Percentiles rank a stretch among this genome's conserved stretches.
Evolutionary conservation across 2,888 invertebrate species (phyloP).

Genomic region (Agapostemon virescens): DNA sequence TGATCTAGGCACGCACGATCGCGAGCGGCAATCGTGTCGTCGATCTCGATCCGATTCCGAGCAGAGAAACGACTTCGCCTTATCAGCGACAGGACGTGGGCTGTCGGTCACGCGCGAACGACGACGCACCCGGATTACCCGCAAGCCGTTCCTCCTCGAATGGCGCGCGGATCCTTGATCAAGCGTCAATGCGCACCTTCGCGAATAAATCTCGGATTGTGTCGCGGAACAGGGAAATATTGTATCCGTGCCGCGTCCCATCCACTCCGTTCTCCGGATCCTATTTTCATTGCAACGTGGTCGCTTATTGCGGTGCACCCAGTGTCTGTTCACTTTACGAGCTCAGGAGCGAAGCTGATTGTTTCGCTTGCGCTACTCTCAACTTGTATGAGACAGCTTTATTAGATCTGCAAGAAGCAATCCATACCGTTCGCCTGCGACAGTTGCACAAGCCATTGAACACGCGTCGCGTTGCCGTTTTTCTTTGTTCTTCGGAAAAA

Average conservation of each 20-base stretch:
- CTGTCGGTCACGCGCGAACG: conserved; percentile 56
- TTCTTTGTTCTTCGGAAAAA: neutral
- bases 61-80: conserved; percentile 50
- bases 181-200: conserved; percentile 1
- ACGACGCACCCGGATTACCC: conserved; percentile 60
- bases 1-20: neutral
- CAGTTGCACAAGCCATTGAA: neutral
- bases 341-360: neutral
- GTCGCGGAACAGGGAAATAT: conserved; percentile 8
- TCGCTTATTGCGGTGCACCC: neutral
- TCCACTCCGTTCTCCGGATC: neutral
- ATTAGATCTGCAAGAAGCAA: conserved; percentile 2
- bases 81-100: conserved; percentile 61
- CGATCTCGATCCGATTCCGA: conserved; percentile 44
- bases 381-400: neutral
- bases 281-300: neutral
- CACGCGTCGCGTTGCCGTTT: neutral
- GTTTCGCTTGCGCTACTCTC: neutral
- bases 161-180: conserved; percentile 22
- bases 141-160: conserved; percentile 25
- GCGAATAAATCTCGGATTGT: neutral
- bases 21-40: neutral
- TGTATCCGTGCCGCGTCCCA: neutral
- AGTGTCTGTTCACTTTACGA: neutral
- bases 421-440: neutral